Evolutionary conservation across 2,113 vertebrate species (phyloP).

Genomic region (Syrrhaptes paradoxus): DNA sequence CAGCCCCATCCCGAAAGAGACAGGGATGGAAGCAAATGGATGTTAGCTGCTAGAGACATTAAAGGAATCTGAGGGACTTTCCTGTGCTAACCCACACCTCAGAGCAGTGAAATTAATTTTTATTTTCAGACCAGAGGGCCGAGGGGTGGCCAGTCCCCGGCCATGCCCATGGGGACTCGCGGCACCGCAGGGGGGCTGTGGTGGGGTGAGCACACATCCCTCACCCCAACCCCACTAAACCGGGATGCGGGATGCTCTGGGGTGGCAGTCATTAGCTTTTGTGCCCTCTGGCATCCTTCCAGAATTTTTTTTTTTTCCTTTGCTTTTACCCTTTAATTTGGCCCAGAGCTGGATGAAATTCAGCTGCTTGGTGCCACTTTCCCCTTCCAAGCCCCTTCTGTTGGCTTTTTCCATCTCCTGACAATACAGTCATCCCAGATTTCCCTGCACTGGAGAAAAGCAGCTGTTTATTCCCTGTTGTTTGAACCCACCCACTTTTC

Average conservation of each 20-base stretch:
- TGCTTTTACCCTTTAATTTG: not conserved
- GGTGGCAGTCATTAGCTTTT: not conserved
- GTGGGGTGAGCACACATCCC: not conserved
- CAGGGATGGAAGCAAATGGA: too few relatives aligned
- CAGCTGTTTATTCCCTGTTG: not conserved
- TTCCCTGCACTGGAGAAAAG: not conserved
- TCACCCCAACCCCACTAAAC: not conserved
- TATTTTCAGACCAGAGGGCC: not conserved
- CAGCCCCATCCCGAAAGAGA: not conserved
- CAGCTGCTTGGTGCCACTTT: not conserved
- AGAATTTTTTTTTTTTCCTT: not conserved
- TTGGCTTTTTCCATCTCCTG: not conserved
- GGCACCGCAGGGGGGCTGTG: fast-evolving
- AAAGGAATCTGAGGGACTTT: not conserved
- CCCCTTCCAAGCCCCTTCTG: not conserved
- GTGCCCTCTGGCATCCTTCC: not conserved
- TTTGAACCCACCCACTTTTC: not conserved
- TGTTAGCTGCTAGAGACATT: not conserved
- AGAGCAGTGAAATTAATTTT: not conserved
- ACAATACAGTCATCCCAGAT: fast-evolving
- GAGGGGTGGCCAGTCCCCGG: not conserved
- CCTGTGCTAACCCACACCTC: too few relatives aligned
- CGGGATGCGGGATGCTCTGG: not conserved
- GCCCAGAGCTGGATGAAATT: not conserved
- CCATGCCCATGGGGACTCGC: fast-evolving